Evolutionary conservation across 30 jellyfish, hydroid and myxozoan species (phyloP).

Genomic region (Pseudorhiza aurosa): DNA sequence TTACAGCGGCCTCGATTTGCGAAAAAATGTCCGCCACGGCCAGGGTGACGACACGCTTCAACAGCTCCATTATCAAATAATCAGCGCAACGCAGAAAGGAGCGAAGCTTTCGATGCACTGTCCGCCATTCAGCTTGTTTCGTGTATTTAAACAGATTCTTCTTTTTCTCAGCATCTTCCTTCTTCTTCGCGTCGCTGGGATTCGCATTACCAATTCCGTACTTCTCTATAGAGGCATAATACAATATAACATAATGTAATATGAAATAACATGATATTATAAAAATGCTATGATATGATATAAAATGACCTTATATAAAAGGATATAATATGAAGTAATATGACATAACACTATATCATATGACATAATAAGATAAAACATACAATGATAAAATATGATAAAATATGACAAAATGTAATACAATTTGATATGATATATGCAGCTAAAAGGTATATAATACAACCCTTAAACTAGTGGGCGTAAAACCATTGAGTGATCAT

Average conservation of each 20-base stretch:
- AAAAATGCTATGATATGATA: not conserved
- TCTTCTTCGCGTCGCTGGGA: not conserved
- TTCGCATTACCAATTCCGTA: constrained; percentile 53
- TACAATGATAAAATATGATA: no score
- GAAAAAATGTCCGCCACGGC: constrained; percentile 45
- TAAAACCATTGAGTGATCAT: no score
- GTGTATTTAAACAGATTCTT: constrained; percentile 56
- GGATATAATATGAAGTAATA: not conserved
- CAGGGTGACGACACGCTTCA: constrained; percentile 50
- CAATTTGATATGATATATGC: no score
- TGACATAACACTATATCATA: no score
- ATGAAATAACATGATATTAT: no score
- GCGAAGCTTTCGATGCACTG: constrained; percentile 48
- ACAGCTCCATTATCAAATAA: constrained; percentile 63
- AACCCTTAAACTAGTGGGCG: no score
- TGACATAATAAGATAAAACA: no score
- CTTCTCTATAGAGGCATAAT: constrained; percentile 70
- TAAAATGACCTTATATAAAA: not conserved
- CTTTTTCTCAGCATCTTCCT: constrained; percentile 4
- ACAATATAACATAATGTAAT: not conserved
- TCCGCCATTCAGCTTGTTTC: constrained; percentile 40
- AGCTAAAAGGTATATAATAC: no score
- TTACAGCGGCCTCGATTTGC: constrained; percentile 58
- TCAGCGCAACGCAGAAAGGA: constrained; percentile 72
- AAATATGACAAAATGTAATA: not conserved